These are phyloP conservation scores for Jordanella pulchra DNA, from an alignment of 2,797 vertebrate genomes.

Conservation along the genomic window DNA sequence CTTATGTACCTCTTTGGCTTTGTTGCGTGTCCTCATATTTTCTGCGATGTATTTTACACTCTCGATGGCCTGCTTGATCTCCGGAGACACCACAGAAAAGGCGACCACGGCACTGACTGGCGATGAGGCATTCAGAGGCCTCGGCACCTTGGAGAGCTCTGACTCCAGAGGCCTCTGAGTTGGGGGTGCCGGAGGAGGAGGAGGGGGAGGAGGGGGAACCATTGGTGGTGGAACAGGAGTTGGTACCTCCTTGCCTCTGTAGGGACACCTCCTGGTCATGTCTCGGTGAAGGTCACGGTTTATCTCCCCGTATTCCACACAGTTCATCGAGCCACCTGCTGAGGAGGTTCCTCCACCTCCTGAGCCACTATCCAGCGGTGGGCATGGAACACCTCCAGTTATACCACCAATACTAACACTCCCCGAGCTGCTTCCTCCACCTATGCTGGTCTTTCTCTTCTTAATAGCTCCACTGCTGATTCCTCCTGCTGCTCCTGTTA, in stretches of 20 bases:
- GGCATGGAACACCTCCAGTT: conserved; percentile 66
- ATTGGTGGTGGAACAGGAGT: conserved; percentile 70
- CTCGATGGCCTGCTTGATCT: conserved; percentile 87
- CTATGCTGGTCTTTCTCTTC: conserved; percentile 68
- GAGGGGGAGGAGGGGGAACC: conserved; percentile 60
- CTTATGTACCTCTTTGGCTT: conserved; percentile 87
- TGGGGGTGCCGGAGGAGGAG: conserved; percentile 48
- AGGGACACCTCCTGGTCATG: conserved; percentile 73
- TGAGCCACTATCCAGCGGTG: conserved; percentile 51
- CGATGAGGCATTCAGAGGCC: conserved; percentile 70
- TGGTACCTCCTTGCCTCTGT: conserved; percentile 78
- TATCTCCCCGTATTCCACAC: conserved; percentile 71
- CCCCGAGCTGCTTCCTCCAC: conserved; percentile 63
- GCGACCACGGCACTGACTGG: conserved; percentile 76
- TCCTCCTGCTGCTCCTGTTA: conserved; percentile 46
- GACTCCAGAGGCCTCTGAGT: conserved; percentile 66
- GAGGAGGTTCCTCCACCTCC: conserved; percentile 53
- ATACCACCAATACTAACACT: conserved; percentile 72
- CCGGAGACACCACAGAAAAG: conserved; percentile 79
- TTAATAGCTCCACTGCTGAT: conserved; percentile 37
- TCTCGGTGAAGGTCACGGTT: conserved; percentile 66
- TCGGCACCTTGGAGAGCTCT: conserved; percentile 62
- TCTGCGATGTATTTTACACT: conserved; percentile 91
- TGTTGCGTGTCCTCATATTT: conserved; percentile 90
- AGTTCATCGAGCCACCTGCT: conserved; percentile 71